Base-by-base conservation (phyloP, 2,797 vertebrate genomes). In the Discoglossus pictus region DNA sequence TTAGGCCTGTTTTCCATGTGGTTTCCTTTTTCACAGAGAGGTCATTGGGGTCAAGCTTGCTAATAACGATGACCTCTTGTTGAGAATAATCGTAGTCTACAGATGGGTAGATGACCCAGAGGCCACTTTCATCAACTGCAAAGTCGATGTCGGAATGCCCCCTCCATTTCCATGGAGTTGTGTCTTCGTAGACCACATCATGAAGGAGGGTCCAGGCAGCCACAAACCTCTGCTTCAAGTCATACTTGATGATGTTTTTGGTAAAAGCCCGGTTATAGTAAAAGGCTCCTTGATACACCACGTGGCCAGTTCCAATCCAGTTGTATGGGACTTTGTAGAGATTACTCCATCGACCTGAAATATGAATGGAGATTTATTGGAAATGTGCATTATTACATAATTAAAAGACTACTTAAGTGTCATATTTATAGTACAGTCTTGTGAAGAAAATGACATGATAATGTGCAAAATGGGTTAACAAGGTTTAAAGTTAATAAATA, bases 201-300 rank as follows among this genome's bases (percentile, higher is more conserved):
- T 94, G 96, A 62, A 99, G 89, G 65, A 92, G 87, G 0, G 94
- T 93, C 97, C 97, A 99, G 66, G 93, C 91, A 0, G 94, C 93
- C 75, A 98, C 96, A 0, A 92, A 98, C 15, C 96, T 92, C 88
- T 95, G 92, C 67, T 84, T 90, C 80, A 98, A 84, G 77, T 98
- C 93, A 0, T 98, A 98, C 78, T 98, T 99, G 83, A 99, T 98
- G 82, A 99, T 96, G 86, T 98, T 98, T 83, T 95, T 97, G 82
- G 96, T 99, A 88, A 99, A 99, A 78, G 97, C 96, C 0, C 96
- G 87, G 89, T 98, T 98, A 86, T 98, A 98, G 84, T 93, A 99
- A 82, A 99, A 99, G 39, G 95, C 92, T 0, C 96, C 94, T 1
- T 86, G 92, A 78, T 93, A 99, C n/a, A 99, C 93, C 74, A 98